Evolutionary conservation across 2,888 invertebrate species (phyloP), one percentile per base, ranked within the genome.

Genomic region (Cerceris ruficornis): DNA sequence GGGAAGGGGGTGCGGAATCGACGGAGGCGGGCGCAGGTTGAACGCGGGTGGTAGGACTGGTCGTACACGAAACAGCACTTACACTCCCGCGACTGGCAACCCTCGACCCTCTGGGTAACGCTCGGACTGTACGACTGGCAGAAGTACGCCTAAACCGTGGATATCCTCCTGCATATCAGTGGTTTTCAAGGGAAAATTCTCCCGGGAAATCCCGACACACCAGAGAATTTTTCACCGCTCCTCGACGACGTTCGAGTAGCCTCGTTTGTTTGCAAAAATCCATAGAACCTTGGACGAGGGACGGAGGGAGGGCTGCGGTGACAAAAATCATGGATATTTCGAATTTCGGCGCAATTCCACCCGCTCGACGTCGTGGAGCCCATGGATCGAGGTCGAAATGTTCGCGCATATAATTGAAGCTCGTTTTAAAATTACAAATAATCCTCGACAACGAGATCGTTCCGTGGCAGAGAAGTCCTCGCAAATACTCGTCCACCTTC

Each of bases 21-120:
- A 41, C 43, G 39, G 52, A 50, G 77, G 61, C 69, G 59, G 69
- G 60, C 43, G 57, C 42, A 58, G 69, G n/a, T 43, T 58, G 62
- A 70, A 74, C 66, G 52, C 58, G 74, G 82, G 83, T 75, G 84
- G 80, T 60, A 72, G 86, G 85, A 86, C 81, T 80, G 88, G 84
- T 80, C 85, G 90, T 90, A 92, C 92, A 92, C 89, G 92, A 89
- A 92, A 92, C 88, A 89, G 92, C 92, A 92, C 92, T 92, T 92
- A 92, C 88, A 89, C 88, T 86, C 80, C 86, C 87, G 80, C 85
- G 85, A 87, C 87, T 81, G 77, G 81, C 82, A 77, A 80, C 76
- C 80, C 81, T 83, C 84, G 78, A 83, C 86, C 83, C 85, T 80
- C 80, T 67, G 57, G 80, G 60, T 77, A 78, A 84, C 75, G 70